Percentiles rank a stretch among this genome's conserved stretches.
Evolutionary conservation across 2,888 invertebrate genomes (phyloP).

Genomic region (Euphydryas editha): DNA sequence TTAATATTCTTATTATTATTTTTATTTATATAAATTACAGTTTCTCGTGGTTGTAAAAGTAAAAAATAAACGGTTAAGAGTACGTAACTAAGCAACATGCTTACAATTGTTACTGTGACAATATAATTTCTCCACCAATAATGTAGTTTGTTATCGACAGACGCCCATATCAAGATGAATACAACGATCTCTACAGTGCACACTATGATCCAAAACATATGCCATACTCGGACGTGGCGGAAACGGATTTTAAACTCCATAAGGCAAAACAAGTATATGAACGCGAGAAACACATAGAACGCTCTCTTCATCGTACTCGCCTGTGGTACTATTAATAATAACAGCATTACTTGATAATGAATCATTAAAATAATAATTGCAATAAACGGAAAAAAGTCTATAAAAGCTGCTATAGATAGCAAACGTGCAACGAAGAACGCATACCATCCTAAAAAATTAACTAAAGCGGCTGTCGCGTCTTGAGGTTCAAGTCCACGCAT

Average conservation of each 20-base stretch:
- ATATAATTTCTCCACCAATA: conserved; percentile 89
- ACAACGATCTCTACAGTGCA: conserved; percentile 86
- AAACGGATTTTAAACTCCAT: conserved; percentile 92
- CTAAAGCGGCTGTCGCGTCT: conserved; percentile 86
- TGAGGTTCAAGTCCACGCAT: conserved; percentile 89
- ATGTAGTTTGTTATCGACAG: conserved; percentile 75
- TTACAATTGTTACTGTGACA: conserved; percentile 84
- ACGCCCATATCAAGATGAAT: conserved; percentile 88
- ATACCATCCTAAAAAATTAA: conserved; percentile 91
- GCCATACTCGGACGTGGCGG: conserved; percentile 87
- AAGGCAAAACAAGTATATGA: conserved; percentile 89
- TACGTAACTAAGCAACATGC: conserved; percentile 83
- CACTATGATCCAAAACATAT: conserved; percentile 86
- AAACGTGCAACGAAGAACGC: conserved; percentile 88
- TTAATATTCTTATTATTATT: conserved; percentile 52
- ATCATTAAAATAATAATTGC: conserved; percentile 83
- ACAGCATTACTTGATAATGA: conserved; percentile 87
- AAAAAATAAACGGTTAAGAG: conserved; percentile 86
- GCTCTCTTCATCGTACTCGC: conserved; percentile 78
- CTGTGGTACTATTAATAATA: conserved; percentile 86
- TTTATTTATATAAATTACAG: conserved; percentile 69
- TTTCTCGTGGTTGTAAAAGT: conserved; percentile 85
- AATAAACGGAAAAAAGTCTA: conserved; percentile 85
- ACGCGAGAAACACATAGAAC: conserved; percentile 88
- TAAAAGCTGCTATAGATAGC: conserved; percentile 87